Evolutionary conservation across 2,888 invertebrate species (phyloP), one percentile per base, ranked within the genome.

Genomic region (Diaperis boleti): DNA sequence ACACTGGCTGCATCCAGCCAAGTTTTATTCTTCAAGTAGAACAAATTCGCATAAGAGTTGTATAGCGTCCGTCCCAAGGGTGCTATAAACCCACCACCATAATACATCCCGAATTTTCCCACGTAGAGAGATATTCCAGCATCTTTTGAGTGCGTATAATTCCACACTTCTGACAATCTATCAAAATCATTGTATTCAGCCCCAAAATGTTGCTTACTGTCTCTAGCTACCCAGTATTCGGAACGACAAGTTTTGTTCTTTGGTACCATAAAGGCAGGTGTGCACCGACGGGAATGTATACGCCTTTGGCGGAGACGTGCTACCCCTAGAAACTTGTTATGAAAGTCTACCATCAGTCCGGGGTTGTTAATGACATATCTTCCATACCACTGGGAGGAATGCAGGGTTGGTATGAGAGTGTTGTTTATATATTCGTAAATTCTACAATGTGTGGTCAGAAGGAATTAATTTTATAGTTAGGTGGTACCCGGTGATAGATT

Each of bases 1-100:
- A 76, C 62, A 3, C 77, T 75, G 4, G 50, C 44, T 6, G 29
- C 22, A 65, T 78, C 75, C 7, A 78, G 54, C 78, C 78, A 78
- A 1, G 62, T 64, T 49, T 74, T 69, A 8, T 69, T 65, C 3
- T 39, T 33, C 6, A 76, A 50, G 62, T 78, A 78, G 5, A 72
- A 42, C 37, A 72, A 44, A 55, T 76, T 74, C 10, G 72, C 65
- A 5, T 67, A 52, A 0, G 77, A 75, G 61, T 78, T 78, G 50
- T 67, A 66, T 22, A 69, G 37, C 3, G 69, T 76, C 17, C 78
- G 66, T 52, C 78, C 78, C 14, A 78, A 60, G 5, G 70, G 60
- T 3, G 72, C 69, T 3, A 76, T 55, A 61, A 74, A 78, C 1
- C 78, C 78, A 4, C 77, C 77, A 13, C 74, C 74, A 3, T 72